phyloP scores from a whole-genome alignment of 2,888 invertebrate species.

The Cerceris ruficornis region DNA sequence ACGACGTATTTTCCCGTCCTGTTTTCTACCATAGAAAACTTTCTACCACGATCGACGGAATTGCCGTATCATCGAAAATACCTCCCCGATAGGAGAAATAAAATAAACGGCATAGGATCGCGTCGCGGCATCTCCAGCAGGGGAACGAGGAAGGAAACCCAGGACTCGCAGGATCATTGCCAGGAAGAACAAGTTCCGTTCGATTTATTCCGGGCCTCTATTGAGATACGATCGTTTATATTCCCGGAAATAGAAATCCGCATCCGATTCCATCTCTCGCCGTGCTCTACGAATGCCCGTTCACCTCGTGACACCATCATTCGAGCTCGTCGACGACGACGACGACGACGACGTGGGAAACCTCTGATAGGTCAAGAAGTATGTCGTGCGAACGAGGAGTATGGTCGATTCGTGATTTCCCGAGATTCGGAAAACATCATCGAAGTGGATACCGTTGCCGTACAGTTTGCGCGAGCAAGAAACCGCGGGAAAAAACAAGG shows the following conservation, averaged over 20 bases:
- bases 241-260: slow-evolving; percentile 72
- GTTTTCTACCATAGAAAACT: not conserved
- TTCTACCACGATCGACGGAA: not conserved
- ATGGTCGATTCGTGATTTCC: slow-evolving; percentile 13
- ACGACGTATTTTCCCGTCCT: too few relatives aligned
- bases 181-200: slow-evolving; percentile 62
- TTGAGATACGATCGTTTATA: slow-evolving; percentile 76
- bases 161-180: slow-evolving; percentile 58
- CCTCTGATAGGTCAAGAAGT: slow-evolving; percentile 1
- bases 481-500: too few relatives aligned
- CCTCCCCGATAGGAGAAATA: slow-evolving; percentile 34
- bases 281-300: slow-evolving; percentile 59
- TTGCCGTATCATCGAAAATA: slow-evolving; percentile 38
- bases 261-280: slow-evolving; percentile 57
- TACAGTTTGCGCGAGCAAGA: too few relatives aligned
- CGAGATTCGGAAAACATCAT: too few relatives aligned
- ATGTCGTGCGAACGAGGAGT: slow-evolving; percentile 18
- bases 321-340: slow-evolving; percentile 17
- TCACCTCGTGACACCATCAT: slow-evolving; percentile 33
- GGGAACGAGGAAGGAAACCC: slow-evolving; percentile 18
- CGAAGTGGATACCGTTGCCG: too few relatives aligned
- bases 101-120: slow-evolving; percentile 58
- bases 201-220: slow-evolving; percentile 75
- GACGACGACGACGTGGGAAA: not conserved
- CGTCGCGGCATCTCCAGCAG: slow-evolving; percentile 18